phyloP scores from a whole-genome alignment of 2,113 vertebrate genomes.

The Pteronura brasiliensis region DNA sequence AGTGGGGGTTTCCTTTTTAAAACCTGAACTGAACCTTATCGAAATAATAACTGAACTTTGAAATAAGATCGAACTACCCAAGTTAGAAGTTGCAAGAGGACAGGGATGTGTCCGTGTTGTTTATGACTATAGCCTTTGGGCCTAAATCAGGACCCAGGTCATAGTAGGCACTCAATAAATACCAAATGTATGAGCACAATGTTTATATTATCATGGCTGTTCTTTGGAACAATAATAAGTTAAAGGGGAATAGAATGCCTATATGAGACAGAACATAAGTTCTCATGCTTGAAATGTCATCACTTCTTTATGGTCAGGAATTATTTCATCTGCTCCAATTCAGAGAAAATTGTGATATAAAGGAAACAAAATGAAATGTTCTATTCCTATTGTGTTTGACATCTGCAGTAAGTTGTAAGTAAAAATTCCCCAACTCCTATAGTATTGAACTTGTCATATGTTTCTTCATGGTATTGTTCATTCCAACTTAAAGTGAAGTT shows the following conservation, averaged over 20 bases:
- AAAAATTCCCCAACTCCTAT: background rate
- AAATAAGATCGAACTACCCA: background rate
- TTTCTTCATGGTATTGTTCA: background rate
- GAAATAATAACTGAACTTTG: constrained; percentile 25
- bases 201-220: background rate
- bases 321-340: background rate
- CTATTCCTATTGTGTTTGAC: background rate
- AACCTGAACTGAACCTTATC: background rate
- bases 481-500: background rate
- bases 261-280: background rate
- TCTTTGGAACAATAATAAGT: background rate
- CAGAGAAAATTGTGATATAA: background rate
- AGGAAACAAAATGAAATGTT: background rate
- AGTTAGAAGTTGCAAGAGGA: background rate
- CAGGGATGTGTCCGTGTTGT: background rate
- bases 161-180: background rate
- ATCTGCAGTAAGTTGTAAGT: background rate
- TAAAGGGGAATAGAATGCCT: background rate
- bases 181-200: background rate
- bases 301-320: background rate
- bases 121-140: background rate
- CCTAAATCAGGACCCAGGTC: background rate
- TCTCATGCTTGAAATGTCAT: background rate
- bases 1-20: constrained; percentile 28
- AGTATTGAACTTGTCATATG: background rate